phyloP scores from a whole-genome alignment of 2,113 vertebrate genomes.

The Corythornis cristatus region DNA sequence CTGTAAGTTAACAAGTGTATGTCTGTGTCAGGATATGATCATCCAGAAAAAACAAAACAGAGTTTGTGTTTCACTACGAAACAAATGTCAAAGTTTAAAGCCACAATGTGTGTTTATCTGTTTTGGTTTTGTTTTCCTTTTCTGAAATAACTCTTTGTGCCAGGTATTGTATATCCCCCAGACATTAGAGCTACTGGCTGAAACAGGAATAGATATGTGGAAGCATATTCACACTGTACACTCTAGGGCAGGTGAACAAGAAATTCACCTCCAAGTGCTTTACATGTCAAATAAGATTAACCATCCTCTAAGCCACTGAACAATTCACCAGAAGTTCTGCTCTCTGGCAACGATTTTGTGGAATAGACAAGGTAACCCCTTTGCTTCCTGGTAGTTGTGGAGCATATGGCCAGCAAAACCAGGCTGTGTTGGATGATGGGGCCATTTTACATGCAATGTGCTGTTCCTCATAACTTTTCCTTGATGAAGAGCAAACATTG shows the following conservation, averaged over 20 bases:
- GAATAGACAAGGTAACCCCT: neutral
- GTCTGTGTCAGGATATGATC: neutral
- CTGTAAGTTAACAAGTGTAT: neutral
- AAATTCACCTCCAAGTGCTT: slow-evolving; percentile 44
- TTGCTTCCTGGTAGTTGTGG: neutral
- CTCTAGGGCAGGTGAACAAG: slow-evolving; percentile 32
- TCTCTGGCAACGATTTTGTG: neutral
- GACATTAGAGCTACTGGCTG: neutral
- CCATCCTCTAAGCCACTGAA: neutral
- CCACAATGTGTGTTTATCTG: neutral
- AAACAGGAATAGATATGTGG: slow-evolving; percentile 8
- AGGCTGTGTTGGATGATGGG: neutral
- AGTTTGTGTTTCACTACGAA: neutral
- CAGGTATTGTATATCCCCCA: neutral
- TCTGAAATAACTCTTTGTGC: neutral
- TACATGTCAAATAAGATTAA: slow-evolving; percentile 58
- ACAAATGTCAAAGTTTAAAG: neutral
- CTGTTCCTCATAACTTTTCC: neutral
- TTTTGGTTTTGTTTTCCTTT: neutral
- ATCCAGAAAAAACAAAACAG: neutral
- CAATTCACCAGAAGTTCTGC: neutral
- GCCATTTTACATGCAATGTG: neutral
- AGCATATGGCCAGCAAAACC: neutral
- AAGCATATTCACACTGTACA: neutral
- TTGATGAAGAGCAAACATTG: slow-evolving; percentile 20